Base-by-base conservation (phyloP, 1,140 invertebrate species). In the Brachystomella parvula region DNA sequence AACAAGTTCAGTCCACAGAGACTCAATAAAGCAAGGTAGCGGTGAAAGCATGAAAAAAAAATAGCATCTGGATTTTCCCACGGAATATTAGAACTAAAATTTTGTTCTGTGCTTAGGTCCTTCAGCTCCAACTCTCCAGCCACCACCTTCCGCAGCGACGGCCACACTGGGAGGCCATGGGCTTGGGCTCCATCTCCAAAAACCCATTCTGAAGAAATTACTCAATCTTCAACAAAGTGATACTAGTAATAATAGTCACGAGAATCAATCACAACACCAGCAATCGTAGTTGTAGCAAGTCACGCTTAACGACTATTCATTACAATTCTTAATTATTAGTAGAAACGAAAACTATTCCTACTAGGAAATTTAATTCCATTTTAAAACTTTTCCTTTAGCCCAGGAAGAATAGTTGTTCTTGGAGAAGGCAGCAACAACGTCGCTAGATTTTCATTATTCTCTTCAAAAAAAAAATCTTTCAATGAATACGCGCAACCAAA, bases 141-240 rank as follows among this genome's bases (percentile, higher is more conserved):
- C 49, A 24, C 49, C 9, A 44, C 39, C 39, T n/a, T 44, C 39
- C n/a, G 39, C 39, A 9, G 39, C 21, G 12, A 26, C 9, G 12
- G 49, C 49, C 49, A 24, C 49, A 6, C 49, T 24, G 12, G 24
- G 49, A 12, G 49, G 49, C 49, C 6, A 19, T 19, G 35, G 6
- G 19, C 49, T 6, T 17, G 12, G 12, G 3, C 49, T 15, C 49
- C 49, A 17, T 24, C 49, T 53, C 49, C 49, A 53, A 24, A 53
- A 53, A 53, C 49, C 49, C 12, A 53, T 53, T 53, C 49, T 53
- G 24, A 53, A 53, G 49, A 53, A 53, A 53, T 53, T 53, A 53
- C 49, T 53, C 49, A 53, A 53, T 53, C 49, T 53, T 53, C 49
- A 53, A 53, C 49, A 53, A 53, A 53, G 49, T 53, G 49, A 53